Evolutionary conservation across 2,888 invertebrate species (phyloP), one percentile per base, ranked within the genome.

Genomic region (Megastigmus dorsalis): DNA sequence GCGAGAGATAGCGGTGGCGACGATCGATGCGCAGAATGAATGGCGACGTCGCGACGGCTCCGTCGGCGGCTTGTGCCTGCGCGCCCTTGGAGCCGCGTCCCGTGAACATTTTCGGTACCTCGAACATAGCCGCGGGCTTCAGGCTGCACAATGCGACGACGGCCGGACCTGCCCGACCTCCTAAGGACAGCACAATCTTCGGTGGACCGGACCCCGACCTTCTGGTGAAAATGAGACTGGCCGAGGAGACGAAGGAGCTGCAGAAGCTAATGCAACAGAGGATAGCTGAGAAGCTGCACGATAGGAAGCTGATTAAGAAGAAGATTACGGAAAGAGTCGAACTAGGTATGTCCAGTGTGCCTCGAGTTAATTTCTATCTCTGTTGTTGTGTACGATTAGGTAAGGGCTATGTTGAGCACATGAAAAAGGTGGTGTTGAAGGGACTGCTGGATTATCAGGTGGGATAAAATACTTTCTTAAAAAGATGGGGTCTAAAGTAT

Each of bases 91-190:
- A n/a, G n/a, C n/a, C 36, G 74, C 30, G 80, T 71, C 76, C 79
- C 2, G 63, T 74, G 59, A 80, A 79, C 69, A 79, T 82, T 59
- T 48, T 55, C 20, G 84, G 85, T 23, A 83, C 81, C 18, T 76
- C 77, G 41, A 83, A 83, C 76, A 78, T 79, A 59, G 68, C 79
- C 30, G 66, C 76, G 62, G 85, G 82, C 7, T 80, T 84, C 77
- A 79, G 81, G 71, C 59, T 84, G 26, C 78, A n/a, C n/a, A n/a
- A n/a, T n/a, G 78, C 26, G 80, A 82, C 45, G 75, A 77, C 1
- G 63, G 6, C 3, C 28, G n/a, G n/a, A n/a, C n/a, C n/a, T n/a
- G 43, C 54, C 30, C 15, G 33, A 10, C n/a, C 15, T 5, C n/a
- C n/a, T n/a, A n/a, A n/a, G n/a, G n/a, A n/a, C n/a, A n/a, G n/a